Percentiles rank a stretch among this genome's conserved stretches.
These are phyloP conservation scores for Coelinius sp. DNA, from an alignment of 2,888 invertebrate species.

Conservation along the genomic window DNA sequence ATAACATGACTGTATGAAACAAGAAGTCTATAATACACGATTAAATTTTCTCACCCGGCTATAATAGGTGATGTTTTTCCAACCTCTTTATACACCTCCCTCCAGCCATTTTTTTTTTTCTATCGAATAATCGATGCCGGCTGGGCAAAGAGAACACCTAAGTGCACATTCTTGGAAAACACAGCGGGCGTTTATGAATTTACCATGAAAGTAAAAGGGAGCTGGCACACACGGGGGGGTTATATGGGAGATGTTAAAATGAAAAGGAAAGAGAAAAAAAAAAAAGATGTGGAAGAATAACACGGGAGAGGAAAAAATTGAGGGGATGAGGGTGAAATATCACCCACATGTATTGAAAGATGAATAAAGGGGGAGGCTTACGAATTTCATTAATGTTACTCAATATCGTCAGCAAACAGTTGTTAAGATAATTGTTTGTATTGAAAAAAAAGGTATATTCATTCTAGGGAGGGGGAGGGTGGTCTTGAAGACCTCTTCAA, in stretches of 20 bases:
- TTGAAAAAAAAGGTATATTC: too few species aligned
- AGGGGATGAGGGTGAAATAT: constrained; percentile 21
- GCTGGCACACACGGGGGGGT: neutral
- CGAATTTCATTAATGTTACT: constrained; percentile 47
- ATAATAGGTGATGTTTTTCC: constrained; percentile 26
- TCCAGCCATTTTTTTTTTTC: neutral
- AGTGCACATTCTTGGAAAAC: constrained; percentile 36
- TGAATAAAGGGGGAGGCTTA: constrained; percentile 37
- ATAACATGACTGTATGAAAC: neutral
- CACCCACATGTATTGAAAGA: constrained; percentile 28
- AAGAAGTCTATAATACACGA: neutral
- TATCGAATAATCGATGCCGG: constrained; percentile 31
- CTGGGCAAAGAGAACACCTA: constrained; percentile 22
- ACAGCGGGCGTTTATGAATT: constrained; percentile 31
- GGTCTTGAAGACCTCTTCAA: too few species aligned
- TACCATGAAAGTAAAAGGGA: constrained; percentile 29
- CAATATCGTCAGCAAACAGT: neutral
- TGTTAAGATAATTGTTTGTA: too few species aligned
- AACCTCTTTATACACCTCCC: neutral
- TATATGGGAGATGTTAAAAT: constrained; percentile 19
- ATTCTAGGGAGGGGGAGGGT: too few species aligned
- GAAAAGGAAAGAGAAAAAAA: constrained; percentile 19
- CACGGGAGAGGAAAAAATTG: constrained; percentile 22
- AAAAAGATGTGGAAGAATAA: constrained; percentile 19
- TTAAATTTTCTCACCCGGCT: constrained; percentile 25